Evolutionary conservation across 2,888 invertebrate genomes (phyloP).

Genomic region (Drosophila anceps): DNA sequence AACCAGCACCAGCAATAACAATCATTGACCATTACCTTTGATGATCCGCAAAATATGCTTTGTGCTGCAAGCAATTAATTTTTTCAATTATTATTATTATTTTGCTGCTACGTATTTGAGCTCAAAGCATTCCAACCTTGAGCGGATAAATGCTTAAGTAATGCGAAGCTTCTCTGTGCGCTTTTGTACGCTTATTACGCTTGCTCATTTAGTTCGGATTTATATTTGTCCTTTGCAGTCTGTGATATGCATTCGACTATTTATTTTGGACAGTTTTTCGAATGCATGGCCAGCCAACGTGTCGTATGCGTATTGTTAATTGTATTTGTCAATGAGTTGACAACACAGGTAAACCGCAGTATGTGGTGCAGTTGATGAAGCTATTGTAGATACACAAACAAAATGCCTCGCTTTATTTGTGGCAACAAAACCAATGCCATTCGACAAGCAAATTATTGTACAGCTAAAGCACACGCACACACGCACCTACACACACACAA

Average conservation of each 20-base stretch:
- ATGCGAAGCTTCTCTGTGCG: constrained; percentile 1
- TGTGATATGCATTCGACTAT: constrained; percentile 2
- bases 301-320: constrained; percentile 48
- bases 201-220: not conserved
- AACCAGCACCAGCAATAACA: constrained; percentile 5
- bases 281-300: not conserved
- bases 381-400: constrained; percentile 37
- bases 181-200: not conserved
- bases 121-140: constrained; percentile 70
- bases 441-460: constrained; percentile 71
- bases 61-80: constrained; percentile 68
- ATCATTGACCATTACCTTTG: constrained; percentile 25
- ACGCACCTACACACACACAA: constrained; percentile 8
- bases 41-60: constrained; percentile 63
- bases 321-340: constrained; percentile 50
- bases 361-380: constrained; percentile 25
- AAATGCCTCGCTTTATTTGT: constrained; percentile 38
- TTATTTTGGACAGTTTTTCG: not conserved
- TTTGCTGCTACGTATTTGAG: constrained; percentile 32
- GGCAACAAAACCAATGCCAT: constrained; percentile 52
- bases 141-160: constrained; percentile 30
- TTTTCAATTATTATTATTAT: constrained; percentile 60
- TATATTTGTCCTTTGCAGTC: constrained; percentile 13
- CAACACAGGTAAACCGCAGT: constrained; percentile 33
- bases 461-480: constrained; percentile 14